Evolutionary conservation across 2,113 vertebrate genomes (phyloP).

Genomic region (Percina caprodes): DNA sequence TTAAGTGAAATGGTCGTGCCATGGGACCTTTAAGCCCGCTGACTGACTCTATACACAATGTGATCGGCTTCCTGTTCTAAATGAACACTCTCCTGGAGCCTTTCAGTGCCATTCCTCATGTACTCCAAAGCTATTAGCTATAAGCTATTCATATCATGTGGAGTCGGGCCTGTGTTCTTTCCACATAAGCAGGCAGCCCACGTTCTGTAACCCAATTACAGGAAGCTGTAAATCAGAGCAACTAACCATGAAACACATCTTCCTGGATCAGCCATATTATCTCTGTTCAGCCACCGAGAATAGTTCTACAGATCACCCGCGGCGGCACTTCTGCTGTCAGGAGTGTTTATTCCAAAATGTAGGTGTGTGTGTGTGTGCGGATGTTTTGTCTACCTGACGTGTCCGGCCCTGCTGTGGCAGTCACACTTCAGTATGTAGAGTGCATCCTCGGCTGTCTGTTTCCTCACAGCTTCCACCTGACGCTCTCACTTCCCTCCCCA

Average conservation of each 20-base stretch:
- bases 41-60: too few relatives aligned
- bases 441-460: not conserved
- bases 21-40: too few relatives aligned
- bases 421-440: constrained; percentile 18
- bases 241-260: constrained; percentile 31
- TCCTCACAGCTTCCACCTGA: constrained; percentile 26
- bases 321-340: constrained; percentile 9
- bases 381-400: not conserved
- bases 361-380: not conserved
- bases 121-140: too few relatives aligned
- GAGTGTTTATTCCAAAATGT: not conserved
- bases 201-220: constrained; percentile 39
- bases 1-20: too few relatives aligned
- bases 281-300: constrained; percentile 39
- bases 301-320: not conserved
- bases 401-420: not conserved
- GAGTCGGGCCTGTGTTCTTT: constrained; percentile 20
- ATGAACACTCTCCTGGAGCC: too few relatives aligned
- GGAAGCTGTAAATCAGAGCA: constrained; percentile 47
- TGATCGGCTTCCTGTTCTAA: too few relatives aligned
- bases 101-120: too few relatives aligned
- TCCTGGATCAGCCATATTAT: constrained; percentile 32
- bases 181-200: constrained; percentile 38
- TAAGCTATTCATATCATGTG: constrained; percentile 6
- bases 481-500: not conserved